Base-by-base conservation (phyloP, 2,113 vertebrate species). In the Mirounga angustirostris region DNA sequence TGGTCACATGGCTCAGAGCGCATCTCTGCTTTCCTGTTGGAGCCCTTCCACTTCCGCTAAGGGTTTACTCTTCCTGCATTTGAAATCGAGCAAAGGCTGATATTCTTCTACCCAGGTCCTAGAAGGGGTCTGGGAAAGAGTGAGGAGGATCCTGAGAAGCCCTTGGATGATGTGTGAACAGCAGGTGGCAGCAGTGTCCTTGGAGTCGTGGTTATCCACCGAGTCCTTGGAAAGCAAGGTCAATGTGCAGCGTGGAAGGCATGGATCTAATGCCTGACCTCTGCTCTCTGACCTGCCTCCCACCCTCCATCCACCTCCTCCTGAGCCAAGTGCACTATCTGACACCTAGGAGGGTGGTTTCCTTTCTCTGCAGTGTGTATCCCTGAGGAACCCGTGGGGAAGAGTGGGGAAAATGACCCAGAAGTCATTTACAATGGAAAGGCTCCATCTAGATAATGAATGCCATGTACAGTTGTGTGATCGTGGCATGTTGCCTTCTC, bases 141-240 rank as follows among this genome's bases (percentile, higher is more conserved):
- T 12, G 56, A 0, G 36, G 21, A 93, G 83, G 76, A 79, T 84
- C 67, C 43, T 81, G 36, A 50, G 83, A 40, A 40, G 46, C 24
- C 12, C 33, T 24, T 16, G 63, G 76, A 0, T 50, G 36, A 67
- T 28, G 6, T 71, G 83, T 9, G 52, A 78, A 89, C 98, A 98
- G 98, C 26, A 99, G 99, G 93, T 96, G 98, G 98, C 98, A 97
- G 98, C 65, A 98, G 95, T 94, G 52, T 82, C 80, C 79, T 95
- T 14, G 26, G 6, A 65, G 5, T 24, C 8, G 7, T 26, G 33
- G 7, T 24, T 86, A 88, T 56, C 4, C 30, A 36, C 24, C 13
- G 18, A 33, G 91, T 83, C 65, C 92, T 79, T 19, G 2, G 81
- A 91, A 93, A 93, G 50, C 50, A 50, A 85, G 71, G 71, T 63